Base-by-base conservation (phyloP, 2,797 vertebrate species). In the Tarsius wallacei region DNA sequence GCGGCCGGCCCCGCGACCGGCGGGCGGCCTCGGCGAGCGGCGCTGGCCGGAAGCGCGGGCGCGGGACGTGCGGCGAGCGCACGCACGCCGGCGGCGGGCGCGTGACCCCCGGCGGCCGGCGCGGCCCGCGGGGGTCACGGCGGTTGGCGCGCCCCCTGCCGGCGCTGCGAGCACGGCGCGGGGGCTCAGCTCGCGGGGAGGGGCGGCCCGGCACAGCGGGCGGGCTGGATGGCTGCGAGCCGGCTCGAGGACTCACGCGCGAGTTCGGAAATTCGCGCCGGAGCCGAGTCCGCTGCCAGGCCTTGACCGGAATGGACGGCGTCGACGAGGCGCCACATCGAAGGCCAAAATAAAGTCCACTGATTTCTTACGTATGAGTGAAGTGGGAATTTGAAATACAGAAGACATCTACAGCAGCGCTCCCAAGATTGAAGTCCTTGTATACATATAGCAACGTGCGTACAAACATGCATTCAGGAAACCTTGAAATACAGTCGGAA, bases 151-250 rank as follows among this genome's bases (percentile, higher is more conserved):
- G 51, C 19, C 6, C 1, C 49, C 76, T 78, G 76, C 76, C 17
- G 51, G 51, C n/a, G 5, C 28, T 55, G 51, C 13, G 31, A 0
- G 21, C 74, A 33, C 51, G 33, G 51, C 5, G 31, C 76, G 3
- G 28, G 49, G n/a, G 9, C 7, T 49, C 15, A n/a, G 74, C 16
- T 51, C 24, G 0, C 31, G 51, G 7, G 8, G 19, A 7, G 63
- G 31, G 19, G 19, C 21, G 2, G 19, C 51, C 14, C 7, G 19
- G 0, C 26, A 3, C 14, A 22, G 1, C 7, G 3, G 71, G 6
- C 15, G 24, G 11, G 6, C 70, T 1, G 70, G 24, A 3, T 47
- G 22, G 4, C 42, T 49, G 71, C 16, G 15, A 26, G n/a, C 53
- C 49, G 13, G 74, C 6, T 16, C 31, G 4, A 19, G 28, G n/a